Evolutionary conservation across 2,888 invertebrate genomes (phyloP), one percentile per base, ranked within the genome.

Genomic region (Orthonevra nobilis): DNA sequence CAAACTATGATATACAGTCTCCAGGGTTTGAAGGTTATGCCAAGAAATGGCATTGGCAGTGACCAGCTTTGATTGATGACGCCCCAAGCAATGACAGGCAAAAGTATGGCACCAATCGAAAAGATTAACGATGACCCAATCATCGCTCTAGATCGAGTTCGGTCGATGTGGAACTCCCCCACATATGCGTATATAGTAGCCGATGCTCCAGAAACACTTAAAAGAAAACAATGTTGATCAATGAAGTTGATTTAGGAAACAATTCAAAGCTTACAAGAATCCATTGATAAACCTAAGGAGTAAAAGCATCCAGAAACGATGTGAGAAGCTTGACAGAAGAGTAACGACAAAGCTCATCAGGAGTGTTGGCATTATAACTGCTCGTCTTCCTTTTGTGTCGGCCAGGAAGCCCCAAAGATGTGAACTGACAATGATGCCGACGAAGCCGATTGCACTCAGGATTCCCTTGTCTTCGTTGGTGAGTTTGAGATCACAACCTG

Each of bases 331-430:
- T 5, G 91, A 90, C 2, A 87, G 68, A 12, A 90, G 73, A 32
- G 90, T 90, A 6, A 88, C 85, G 1, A 89, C 19, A 36, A 89
- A 89, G 72, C 90, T 90, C 2, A 87, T 68, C 3, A 90, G 61
- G 40, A 91, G 84, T 38, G 90, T 87, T 14, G 89, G 85, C 7
- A 89, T 83, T 46, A 91, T 86, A 3, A 89, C 86, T 19, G 85
- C 87, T 81, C 88, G 87, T 30, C 90, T 84, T 3, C 91, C 91
- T 52, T 85, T 87, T 1, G 90, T 90, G 82, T 91, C 91, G 0
- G 91, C 91, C 34, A 91, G 82, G 82, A 90, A 90, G 10, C 91
- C 91, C 91, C 91, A 91, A 19, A 91, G 83, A 83, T 91, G 90
- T 1, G 91, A 91, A 54, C 90, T 90, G 1, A 89, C 81, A 15